phyloP scores from a whole-genome alignment of 2,888 invertebrate species.

The Nycteola revayana region DNA sequence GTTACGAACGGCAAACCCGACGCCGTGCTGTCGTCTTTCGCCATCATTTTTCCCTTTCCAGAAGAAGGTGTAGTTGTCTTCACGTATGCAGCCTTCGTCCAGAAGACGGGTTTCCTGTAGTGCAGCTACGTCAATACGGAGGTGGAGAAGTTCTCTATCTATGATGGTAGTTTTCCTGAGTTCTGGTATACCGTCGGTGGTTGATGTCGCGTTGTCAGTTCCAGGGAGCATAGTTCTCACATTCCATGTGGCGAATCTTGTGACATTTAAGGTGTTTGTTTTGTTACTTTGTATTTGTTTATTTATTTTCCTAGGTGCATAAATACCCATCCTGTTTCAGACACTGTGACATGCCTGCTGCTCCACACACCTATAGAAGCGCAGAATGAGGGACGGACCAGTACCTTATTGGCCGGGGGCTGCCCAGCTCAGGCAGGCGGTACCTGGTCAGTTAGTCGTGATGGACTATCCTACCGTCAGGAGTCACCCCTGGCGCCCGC shows the following conservation, averaged over 20 bases:
- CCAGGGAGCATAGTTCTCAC: conserved; percentile 13
- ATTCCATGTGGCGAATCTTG: conserved; percentile 12
- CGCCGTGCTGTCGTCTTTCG: conserved; percentile 12
- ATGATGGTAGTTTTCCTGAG: conserved; percentile 5
- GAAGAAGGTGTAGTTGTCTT: conserved; percentile 14
- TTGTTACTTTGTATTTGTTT: not conserved
- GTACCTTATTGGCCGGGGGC: conserved; percentile 19
- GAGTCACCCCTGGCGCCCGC: conserved; percentile 11
- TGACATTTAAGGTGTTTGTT: not conserved
- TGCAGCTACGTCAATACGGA: conserved; percentile 11
- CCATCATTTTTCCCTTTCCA: conserved; percentile 5
- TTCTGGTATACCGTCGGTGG: conserved; percentile 3
- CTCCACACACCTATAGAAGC: conserved; percentile 12
- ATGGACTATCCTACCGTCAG: conserved; percentile 11
- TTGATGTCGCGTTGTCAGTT: not conserved
- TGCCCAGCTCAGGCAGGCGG: conserved; percentile 17
- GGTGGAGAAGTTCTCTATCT: conserved; percentile 11
- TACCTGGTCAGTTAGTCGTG: conserved; percentile 11
- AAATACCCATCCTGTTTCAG: conserved; percentile 1
- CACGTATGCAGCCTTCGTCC: conserved; percentile 12
- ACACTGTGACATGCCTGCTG: conserved; percentile 8
- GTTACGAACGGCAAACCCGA: conserved; percentile 16
- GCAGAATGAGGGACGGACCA: conserved; percentile 11
- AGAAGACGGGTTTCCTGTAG: conserved; percentile 19
- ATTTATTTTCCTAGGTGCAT: not conserved